Percentiles rank a stretch among this genome's conserved stretches.
phyloP scores from a whole-genome alignment of 2,888 invertebrate genomes.

The Habrosyne pyritoides region DNA sequence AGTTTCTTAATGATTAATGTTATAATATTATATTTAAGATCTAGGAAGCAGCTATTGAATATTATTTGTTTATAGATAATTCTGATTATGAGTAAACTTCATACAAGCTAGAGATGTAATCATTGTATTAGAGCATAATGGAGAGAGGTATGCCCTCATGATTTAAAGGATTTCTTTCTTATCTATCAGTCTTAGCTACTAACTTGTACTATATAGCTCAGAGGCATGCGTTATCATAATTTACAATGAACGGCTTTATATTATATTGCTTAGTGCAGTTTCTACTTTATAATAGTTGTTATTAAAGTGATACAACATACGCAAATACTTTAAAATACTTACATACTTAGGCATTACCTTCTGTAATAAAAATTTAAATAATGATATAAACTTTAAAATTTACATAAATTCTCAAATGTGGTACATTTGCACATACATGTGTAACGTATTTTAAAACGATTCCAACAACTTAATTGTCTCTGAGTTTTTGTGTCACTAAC shows the following conservation, averaged over 20 bases:
- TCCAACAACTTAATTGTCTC: no score
- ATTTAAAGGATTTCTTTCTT: constrained; percentile 18
- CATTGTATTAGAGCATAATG: background rate
- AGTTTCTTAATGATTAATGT: background rate
- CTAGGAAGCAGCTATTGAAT: background rate
- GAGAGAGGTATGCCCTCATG: constrained; percentile 4
- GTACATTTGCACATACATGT: no score
- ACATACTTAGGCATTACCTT: background rate
- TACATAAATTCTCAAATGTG: no score
- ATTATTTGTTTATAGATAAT: background rate
- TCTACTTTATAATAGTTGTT: constrained; percentile 4
- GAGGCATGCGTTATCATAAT: constrained; percentile 16
- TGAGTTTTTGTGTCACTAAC: no score
- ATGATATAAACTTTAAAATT: no score
- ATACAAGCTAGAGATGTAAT: background rate
- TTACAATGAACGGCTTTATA: constrained; percentile 18
- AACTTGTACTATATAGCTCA: constrained; percentile 10
- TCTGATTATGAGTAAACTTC: background rate
- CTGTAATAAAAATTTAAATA: background rate
- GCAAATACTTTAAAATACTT: background rate
- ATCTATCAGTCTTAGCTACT: constrained; percentile 16
- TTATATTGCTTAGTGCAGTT: constrained; percentile 9
- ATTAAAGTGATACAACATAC: background rate
- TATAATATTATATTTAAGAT: constrained; percentile 2
- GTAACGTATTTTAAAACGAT: no score